Evolutionary conservation across 2,888 invertebrate genomes (phyloP).

Genomic region (Ptychoptera albimana): DNA sequence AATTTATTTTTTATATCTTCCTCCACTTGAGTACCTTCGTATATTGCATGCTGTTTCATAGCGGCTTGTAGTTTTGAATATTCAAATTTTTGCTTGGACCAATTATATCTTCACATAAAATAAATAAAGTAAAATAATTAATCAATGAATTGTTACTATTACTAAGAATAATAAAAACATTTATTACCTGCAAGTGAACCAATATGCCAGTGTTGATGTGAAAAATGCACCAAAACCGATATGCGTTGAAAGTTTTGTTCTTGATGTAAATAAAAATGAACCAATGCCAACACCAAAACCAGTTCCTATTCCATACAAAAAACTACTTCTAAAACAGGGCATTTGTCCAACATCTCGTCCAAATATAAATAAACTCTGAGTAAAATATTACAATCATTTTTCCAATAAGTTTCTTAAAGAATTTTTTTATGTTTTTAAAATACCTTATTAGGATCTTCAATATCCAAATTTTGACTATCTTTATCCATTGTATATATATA

Average conservation of each 20-base stretch:
- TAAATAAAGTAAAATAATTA: neutral
- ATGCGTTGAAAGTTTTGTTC: conserved; percentile 42
- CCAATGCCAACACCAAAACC: conserved; percentile 50
- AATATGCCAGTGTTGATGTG: conserved; percentile 46
- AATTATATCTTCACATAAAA: conserved; percentile 37
- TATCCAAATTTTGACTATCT: too few relatives aligned
- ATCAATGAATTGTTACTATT: neutral
- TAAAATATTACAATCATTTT: conserved; percentile 9
- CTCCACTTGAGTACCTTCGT: conserved; percentile 46
- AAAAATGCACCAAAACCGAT: conserved; percentile 49
- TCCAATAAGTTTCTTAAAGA: neutral
- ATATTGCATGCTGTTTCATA: conserved; percentile 39
- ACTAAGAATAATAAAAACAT: neutral
- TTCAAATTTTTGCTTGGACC: conserved; percentile 48
- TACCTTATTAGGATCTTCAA: too few relatives aligned
- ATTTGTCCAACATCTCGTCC: conserved; percentile 58
- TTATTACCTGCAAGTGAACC: conserved; percentile 43
- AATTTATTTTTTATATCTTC: conserved; percentile 12
- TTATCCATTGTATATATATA: too few relatives aligned
- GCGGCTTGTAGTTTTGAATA: conserved; percentile 43
- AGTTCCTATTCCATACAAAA: conserved; percentile 53
- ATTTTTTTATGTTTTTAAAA: too few relatives aligned
- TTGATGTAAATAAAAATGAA: conserved; percentile 60
- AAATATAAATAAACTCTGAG: conserved; percentile 44
- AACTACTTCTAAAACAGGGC: conserved; percentile 65